Conservation (phyloP, 2,797 vertebrate species). For the Sebastes cheni region DNA sequence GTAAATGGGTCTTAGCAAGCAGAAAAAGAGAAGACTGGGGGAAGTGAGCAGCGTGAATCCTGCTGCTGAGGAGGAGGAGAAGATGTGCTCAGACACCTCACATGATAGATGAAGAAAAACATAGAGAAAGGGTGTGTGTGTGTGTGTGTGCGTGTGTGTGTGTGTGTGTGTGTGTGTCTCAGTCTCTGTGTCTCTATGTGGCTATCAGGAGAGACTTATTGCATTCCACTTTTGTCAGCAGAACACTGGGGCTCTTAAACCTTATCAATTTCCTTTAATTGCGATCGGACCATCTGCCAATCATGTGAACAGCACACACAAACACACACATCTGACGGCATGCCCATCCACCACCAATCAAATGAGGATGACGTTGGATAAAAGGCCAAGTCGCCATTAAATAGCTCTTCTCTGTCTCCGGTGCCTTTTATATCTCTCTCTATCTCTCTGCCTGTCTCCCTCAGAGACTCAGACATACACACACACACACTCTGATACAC, state of each 20-base stretch:
- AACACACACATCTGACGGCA: constrained; percentile 15
- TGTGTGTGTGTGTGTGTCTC: not conserved
- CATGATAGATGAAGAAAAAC: constrained; percentile 42
- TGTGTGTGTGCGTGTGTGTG: not conserved
- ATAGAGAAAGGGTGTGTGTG: not conserved
- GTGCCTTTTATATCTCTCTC: constrained; percentile 38
- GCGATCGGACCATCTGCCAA: constrained; percentile 69
- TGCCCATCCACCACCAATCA: constrained; percentile 16
- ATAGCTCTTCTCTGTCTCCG: constrained; percentile 37
- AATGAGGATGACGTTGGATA: constrained; percentile 36
- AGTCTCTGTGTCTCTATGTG: constrained; percentile 42
- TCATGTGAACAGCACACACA: constrained; percentile 48
- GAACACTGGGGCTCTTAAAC: constrained; percentile 61
- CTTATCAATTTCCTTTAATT: constrained; percentile 78
- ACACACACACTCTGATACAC: not conserved
- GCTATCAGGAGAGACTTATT: constrained; percentile 51
- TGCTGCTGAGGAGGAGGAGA: constrained; percentile 47
- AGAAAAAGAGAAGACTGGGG: constrained; percentile 22
- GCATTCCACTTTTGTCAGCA: constrained; percentile 72
- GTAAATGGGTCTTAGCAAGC: constrained; percentile 61
- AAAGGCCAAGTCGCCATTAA: constrained; percentile 50
- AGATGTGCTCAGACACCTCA: constrained; percentile 62
- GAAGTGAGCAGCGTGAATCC: constrained; percentile 48
- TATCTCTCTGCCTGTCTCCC: constrained; percentile 24
- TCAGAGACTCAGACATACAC: not conserved